Conservation (phyloP, 2,888 invertebrate genomes). For the Athripsodes cinereus region DNA sequence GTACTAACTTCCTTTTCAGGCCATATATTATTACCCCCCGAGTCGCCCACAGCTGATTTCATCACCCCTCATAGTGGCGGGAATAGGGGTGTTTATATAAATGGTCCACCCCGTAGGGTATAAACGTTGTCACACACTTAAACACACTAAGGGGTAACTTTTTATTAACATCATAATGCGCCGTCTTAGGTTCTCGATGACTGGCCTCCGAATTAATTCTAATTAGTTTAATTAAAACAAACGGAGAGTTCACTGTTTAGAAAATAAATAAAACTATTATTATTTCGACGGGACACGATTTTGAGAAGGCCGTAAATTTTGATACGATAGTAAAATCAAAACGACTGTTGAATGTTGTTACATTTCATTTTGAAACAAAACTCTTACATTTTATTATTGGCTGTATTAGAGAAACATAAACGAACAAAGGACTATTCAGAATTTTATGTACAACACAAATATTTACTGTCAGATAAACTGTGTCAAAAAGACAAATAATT, state of each 20-base stretch:
- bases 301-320: too few species aligned
- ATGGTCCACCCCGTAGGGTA: conserved; percentile 21
- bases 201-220: neutral
- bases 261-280: too few species aligned
- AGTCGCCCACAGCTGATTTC: conserved; percentile 25
- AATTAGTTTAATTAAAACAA: neutral
- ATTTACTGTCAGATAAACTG: too few species aligned
- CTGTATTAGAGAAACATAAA: too few species aligned
- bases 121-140: conserved; percentile 21
- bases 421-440: too few species aligned
- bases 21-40: conserved; percentile 13
- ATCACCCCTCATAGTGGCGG: conserved; percentile 12
- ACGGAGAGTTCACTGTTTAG: neutral
- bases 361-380: too few species aligned
- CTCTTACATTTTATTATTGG: too few species aligned
- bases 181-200: neutral
- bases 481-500: too few species aligned
- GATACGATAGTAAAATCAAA: too few species aligned
- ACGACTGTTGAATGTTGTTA: too few species aligned
- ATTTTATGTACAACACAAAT: too few species aligned
- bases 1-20: conserved; percentile 2
- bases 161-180: conserved; percentile 13
- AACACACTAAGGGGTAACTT: conserved; percentile 12
- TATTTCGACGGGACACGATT: too few species aligned
- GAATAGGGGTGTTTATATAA: conserved; percentile 23